Evolutionary conservation across 2,888 invertebrate genomes (phyloP).

Genomic region (Stratiomys singularior): DNA sequence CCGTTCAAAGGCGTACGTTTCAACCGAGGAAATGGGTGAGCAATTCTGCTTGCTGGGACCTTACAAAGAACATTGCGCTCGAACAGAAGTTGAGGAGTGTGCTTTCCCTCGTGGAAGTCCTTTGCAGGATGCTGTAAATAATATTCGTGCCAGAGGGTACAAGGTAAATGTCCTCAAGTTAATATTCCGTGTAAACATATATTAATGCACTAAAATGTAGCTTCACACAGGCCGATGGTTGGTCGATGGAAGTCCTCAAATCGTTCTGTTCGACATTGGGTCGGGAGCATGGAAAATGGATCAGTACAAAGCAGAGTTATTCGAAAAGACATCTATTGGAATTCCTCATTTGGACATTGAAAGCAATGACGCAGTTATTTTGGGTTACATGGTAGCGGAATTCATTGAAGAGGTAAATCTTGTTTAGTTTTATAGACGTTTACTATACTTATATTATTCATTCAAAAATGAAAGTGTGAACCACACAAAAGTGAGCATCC

Average conservation of each 20-base stretch:
- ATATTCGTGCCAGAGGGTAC: constrained; percentile 84
- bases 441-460: too few relatives aligned
- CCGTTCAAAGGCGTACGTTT: constrained; percentile 95
- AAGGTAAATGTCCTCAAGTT: constrained; percentile 70
- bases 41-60: constrained; percentile 96
- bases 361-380: constrained; percentile 95
- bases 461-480: too few relatives aligned
- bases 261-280: constrained; percentile 96
- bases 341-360: constrained; percentile 93
- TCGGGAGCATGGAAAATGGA: constrained; percentile 96
- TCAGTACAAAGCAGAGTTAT: constrained; percentile 93
- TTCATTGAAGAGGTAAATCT: constrained; percentile 83
- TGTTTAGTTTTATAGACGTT: too few relatives aligned
- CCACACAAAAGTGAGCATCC: too few relatives aligned
- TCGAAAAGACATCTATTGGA: constrained; percentile 82
- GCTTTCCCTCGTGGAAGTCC: constrained; percentile 83
- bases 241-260: constrained; percentile 99
- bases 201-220: constrained; percentile 65
- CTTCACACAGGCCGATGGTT: constrained; percentile 97
- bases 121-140: constrained; percentile 79
- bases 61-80: constrained; percentile 92
- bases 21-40: constrained; percentile 97
- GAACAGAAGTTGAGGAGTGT: constrained; percentile 94
- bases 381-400: constrained; percentile 94
- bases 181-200: background rate